Evolutionary conservation across 1,140 invertebrate genomes (phyloP), one percentile per base, ranked within the genome.

Genomic region (Euura saliciscinereae): DNA sequence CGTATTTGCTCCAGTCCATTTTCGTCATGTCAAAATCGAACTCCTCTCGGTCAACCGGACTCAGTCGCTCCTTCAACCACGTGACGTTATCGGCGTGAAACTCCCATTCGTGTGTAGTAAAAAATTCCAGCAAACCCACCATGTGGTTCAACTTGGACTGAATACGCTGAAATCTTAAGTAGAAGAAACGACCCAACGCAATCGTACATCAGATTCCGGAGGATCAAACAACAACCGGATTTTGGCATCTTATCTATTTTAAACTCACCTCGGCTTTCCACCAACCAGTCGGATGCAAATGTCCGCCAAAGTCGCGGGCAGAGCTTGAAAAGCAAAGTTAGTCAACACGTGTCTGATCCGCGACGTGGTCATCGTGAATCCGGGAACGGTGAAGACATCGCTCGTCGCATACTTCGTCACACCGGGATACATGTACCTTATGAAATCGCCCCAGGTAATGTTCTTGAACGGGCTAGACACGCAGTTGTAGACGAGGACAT

Each of bases 331-430:
- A 59, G 13, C 10, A 59, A 59, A 6, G 10, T 8, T 59, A 8
- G 8, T 59, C 0, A 59, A 59, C 3, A n/a, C 51, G 51, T 59
- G 51, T 59, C 51, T 59, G 51, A 59, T 6, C 6, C 51, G 10
- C 6, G 51, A 59, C 13, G 51, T 3, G 8, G 51, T 59, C 51
- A 59, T 59, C 10, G 13, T n/a, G 51, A 59, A 11, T 73, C 91
- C 91, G 5, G 94, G 94, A 83, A 94, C 95, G 92, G 93, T 93
- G 78, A 93, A 90, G 13, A 94, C 90, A 75, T 94, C 92, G 86
- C 92, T 93, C 71, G 92, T 91, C 44, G 94, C 93, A 79, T 91
- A 92, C 65, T 90, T 89, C 6, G 89, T 78, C 0, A 93, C 89
- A 84, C 93, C 91, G 78, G 90, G 90, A 68, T 92, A 86, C 65